Evolutionary conservation across 2,888 invertebrate genomes (phyloP), one percentile per base, ranked within the genome.

Genomic region (Linyphia triangularis): DNA sequence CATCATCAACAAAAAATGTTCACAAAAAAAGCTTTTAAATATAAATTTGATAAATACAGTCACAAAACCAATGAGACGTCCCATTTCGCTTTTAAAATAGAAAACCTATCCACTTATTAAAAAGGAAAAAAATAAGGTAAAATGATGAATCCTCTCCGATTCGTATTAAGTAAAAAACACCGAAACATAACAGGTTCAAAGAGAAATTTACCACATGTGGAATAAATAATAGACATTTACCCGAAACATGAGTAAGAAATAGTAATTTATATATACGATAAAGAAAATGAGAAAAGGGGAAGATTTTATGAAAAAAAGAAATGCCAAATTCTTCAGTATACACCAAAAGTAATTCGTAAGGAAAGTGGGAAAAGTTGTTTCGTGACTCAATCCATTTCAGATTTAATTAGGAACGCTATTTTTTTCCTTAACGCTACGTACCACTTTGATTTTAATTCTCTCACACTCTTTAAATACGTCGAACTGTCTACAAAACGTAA

Each of bases 371-470:
- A 85, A 61, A 85, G 61, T 22, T n/a, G 10, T 81, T 28, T 81
- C 86, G 86, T 86, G 86, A 81, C 67, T 5, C 40, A 26, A 57
- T 81, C 73, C 86, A 86, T 86, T 86, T 73, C 73, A 67, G 26
- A 86, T 81, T 86, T 86, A 86, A 86, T 86, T 81, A 73, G 67
- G 37, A 84, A 63, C 75, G 63, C 13, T 65, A 65, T 86, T 86
- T 86, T 59, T 26, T 57, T 28, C 33, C 26, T 37, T 61, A 37
- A 51, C 28, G n/a, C 28, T 24, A 9, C 28, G 59, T 22, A 26
- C 57, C 43, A 70, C 26, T 77, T 75, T 77, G 59, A 33, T 73
- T 84, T 40, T 77, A 85, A 85, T 70, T 57, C 61, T 69, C 24
- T 13, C 33, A 16, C 37, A 37, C 81, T 43, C 43, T 79, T 86